phyloP scores from a whole-genome alignment of 2,888 invertebrate species.

The Megamerina dolium region DNA sequence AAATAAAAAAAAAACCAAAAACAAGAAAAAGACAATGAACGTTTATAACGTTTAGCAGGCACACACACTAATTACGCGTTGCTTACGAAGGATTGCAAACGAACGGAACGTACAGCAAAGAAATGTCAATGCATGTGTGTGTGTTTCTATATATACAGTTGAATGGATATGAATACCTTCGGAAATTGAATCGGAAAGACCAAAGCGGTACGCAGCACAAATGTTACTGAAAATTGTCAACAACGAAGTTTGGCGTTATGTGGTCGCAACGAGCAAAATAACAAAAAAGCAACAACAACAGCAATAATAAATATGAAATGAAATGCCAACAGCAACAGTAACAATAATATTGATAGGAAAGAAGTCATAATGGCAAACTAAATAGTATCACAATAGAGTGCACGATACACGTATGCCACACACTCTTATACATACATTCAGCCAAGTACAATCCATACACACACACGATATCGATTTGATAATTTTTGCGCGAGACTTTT shows the following conservation, averaged over 20 bases:
- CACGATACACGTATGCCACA: not conserved
- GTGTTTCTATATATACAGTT: too few species aligned
- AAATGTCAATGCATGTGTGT: too few species aligned
- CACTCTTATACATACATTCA: not conserved
- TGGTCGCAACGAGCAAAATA: not conserved
- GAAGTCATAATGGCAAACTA: not conserved
- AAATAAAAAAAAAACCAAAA: too few species aligned
- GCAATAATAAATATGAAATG: conserved; percentile 4
- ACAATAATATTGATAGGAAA: conserved; percentile 6
- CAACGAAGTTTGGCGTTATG: not conserved
- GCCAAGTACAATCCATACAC: not conserved
- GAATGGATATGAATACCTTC: too few species aligned
- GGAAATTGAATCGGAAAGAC: not conserved
- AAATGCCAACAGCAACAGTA: conserved; percentile 6
- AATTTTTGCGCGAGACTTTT: too few species aligned
- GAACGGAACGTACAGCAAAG: too few species aligned
- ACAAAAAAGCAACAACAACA: conserved; percentile 3
- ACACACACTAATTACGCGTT: too few species aligned
- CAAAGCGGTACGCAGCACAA: conserved; percentile 23
- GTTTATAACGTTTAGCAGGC: too few species aligned
- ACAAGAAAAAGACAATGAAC: too few species aligned
- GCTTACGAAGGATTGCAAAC: too few species aligned
- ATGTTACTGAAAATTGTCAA: conserved; percentile 22
- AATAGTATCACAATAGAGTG: not conserved
- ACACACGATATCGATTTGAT: conserved; percentile 14